Percentiles rank a stretch among this genome's conserved stretches.
These are phyloP conservation scores for Parochlus steinenii DNA, from an alignment of 2,888 invertebrate species.

Conservation along the genomic window DNA sequence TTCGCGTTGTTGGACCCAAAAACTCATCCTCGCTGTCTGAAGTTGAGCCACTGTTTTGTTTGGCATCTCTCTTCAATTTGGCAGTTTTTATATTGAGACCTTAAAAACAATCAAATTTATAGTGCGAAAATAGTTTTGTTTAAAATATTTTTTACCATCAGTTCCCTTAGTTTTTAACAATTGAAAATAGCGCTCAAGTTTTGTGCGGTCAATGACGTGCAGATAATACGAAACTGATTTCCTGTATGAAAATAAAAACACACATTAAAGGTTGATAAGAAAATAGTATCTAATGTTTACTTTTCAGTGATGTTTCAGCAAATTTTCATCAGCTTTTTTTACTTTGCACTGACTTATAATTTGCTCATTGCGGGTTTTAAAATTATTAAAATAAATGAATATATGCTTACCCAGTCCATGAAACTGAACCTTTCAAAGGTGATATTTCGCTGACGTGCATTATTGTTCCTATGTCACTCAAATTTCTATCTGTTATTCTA, in stretches of 20 bases:
- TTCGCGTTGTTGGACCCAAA: constrained; percentile 45
- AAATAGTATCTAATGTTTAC: neutral
- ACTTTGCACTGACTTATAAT: too few relatives aligned
- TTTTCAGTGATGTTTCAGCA: too few relatives aligned
- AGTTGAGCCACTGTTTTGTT: constrained; percentile 16
- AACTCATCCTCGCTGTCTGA: constrained; percentile 28
- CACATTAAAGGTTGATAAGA: too few relatives aligned
- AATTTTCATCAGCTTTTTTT: too few relatives aligned
- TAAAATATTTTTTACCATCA: constrained; percentile 28
- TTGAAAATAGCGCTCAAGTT: constrained; percentile 91
- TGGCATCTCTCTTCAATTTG: too few relatives aligned
- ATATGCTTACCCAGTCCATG: constrained; percentile 71
- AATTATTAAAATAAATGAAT: neutral
- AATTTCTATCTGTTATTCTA: constrained; percentile 91
- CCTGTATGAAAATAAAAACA: constrained; percentile 3
- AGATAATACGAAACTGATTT: constrained; percentile 97
- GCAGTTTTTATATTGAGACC: constrained; percentile 23
- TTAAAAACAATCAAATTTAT: neutral
- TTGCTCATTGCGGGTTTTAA: too few relatives aligned
- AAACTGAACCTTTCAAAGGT: constrained; percentile 86
- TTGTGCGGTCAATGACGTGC: constrained; percentile 94
- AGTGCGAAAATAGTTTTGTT: too few relatives aligned
- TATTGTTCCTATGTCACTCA: constrained; percentile 96
- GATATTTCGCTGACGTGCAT: constrained; percentile 97
- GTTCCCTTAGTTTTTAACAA: constrained; percentile 77